Percentiles rank a stretch among this genome's conserved stretches.
Conservation (phyloP, 2,797 vertebrate species). For the Neostethus bicornis region DNA sequence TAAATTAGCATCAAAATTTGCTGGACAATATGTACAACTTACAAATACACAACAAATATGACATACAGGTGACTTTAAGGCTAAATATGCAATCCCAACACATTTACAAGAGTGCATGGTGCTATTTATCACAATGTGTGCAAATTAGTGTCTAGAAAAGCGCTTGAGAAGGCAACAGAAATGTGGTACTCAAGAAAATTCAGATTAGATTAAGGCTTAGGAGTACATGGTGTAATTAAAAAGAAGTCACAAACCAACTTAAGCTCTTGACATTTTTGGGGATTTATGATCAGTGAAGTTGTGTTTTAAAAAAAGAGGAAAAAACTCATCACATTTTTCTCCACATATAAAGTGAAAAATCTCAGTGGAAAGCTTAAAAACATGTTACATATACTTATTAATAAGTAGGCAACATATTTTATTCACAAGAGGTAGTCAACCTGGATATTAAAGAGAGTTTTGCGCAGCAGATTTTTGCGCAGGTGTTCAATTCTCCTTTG, state of each 20-base stretch:
- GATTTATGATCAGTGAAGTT: constrained; percentile 27
- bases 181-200: constrained; percentile 45
- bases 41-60: constrained; percentile 58
- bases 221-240: constrained; percentile 52
- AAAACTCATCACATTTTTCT: constrained; percentile 27
- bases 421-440: constrained; percentile 82
- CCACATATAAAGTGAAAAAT: constrained; percentile 48
- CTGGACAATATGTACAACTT: constrained; percentile 64
- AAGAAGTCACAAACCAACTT: constrained; percentile 44
- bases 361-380: constrained; percentile 47
- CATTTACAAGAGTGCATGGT: constrained; percentile 57
- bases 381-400: constrained; percentile 42
- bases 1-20: constrained; percentile 69
- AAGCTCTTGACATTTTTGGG: constrained; percentile 44
- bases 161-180: constrained; percentile 43
- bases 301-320: constrained; percentile 24
- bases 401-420: constrained; percentile 70
- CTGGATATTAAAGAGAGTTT: constrained; percentile 61
- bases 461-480: constrained; percentile 43
- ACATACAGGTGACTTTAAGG: constrained; percentile 70
- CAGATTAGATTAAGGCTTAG: constrained; percentile 72
- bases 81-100: constrained; percentile 64
- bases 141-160: constrained; percentile 55
- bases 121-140: constrained; percentile 59
- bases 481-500: constrained; percentile 48